phyloP scores from a whole-genome alignment of 2,797 vertebrate species.

The Sebastes nivosus region DNA sequence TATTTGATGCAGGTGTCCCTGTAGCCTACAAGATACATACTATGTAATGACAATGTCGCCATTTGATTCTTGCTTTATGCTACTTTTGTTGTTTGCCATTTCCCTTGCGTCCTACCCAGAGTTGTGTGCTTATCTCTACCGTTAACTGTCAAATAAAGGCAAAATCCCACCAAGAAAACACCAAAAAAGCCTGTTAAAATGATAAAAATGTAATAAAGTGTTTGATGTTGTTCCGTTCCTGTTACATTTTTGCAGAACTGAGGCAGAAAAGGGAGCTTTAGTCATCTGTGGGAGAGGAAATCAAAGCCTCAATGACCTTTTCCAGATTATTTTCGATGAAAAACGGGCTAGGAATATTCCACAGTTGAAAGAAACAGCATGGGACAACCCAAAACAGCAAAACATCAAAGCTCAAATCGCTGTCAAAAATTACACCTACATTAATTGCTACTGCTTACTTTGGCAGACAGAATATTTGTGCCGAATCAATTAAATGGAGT shows the following conservation, averaged over 20 bases:
- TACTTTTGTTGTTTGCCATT: background rate
- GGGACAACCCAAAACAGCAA: slow-evolving; percentile 10
- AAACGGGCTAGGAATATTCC: slow-evolving; percentile 12
- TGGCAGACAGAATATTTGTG: slow-evolving; percentile 3
- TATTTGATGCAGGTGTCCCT: background rate
- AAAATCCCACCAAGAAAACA: background rate
- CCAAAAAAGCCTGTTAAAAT: background rate
- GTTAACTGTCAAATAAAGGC: background rate
- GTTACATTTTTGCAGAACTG: background rate
- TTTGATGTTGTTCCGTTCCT: slow-evolving; percentile 4
- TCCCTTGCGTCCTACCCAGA: background rate
- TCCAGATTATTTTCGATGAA: slow-evolving; percentile 12
- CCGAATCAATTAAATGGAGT: slow-evolving; percentile 37
- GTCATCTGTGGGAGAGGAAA: slow-evolving; percentile 13
- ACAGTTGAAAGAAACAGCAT: slow-evolving; percentile 18
- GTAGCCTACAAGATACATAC: background rate
- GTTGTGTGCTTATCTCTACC: background rate
- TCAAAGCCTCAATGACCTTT: slow-evolving; percentile 34
- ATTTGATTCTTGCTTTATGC: background rate
- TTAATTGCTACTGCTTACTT: slow-evolving; percentile 43
- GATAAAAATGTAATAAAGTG: background rate
- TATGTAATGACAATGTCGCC: background rate
- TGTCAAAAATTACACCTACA: slow-evolving; percentile 35
- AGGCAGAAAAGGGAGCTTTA: slow-evolving; percentile 1
- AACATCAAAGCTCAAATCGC: slow-evolving; percentile 52